These are phyloP conservation scores for Arothron firmamentum DNA, from an alignment of 2,113 vertebrate genomes.

Conservation along the genomic window DNA sequence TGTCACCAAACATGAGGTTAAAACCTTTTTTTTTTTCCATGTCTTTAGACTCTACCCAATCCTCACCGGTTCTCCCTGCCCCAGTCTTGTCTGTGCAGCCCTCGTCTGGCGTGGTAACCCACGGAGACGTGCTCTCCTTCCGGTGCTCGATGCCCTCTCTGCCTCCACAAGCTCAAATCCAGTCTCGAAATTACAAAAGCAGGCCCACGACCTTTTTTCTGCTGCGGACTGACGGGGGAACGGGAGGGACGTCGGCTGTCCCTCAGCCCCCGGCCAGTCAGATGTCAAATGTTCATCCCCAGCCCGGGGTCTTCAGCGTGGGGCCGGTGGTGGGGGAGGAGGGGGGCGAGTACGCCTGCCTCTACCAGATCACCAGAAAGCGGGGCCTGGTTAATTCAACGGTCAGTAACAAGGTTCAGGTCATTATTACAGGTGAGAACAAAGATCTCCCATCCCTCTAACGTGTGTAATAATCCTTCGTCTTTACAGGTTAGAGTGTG, in stretches of 20 bases:
- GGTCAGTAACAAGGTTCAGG: conserved; percentile 51
- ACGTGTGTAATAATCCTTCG: no score
- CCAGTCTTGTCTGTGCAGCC: conserved; percentile 57
- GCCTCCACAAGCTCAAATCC: conserved; percentile 1
- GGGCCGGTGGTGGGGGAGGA: conserved; percentile 53
- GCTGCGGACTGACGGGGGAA: conserved; percentile 11
- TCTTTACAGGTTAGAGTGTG: no score
- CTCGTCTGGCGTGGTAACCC: conserved; percentile 37
- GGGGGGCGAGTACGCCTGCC: conserved; percentile 62
- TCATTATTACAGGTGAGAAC: conserved; percentile 55
- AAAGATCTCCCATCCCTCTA: no score
- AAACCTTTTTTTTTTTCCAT: not conserved
- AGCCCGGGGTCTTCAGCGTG: conserved; percentile 54
- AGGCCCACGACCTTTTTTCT: conserved; percentile 39
- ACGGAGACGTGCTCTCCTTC: conserved; percentile 51
- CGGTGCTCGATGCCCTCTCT: conserved; percentile 39
- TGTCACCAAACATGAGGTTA: not conserved
- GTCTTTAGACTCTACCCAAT: conserved; percentile 16
- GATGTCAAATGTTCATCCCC: conserved; percentile 19
- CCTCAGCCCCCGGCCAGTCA: conserved; percentile 15
- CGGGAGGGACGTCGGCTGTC: not conserved
- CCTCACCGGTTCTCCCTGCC: conserved; percentile 16
- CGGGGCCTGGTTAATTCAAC: conserved; percentile 52
- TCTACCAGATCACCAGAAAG: conserved; percentile 52
- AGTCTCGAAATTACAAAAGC: not conserved